Percentiles rank a stretch among this genome's conserved stretches.
These are phyloP conservation scores for Cataglyphis rosenhaueri DNA, from an alignment of 2,888 invertebrate species.

Conservation along the genomic window DNA sequence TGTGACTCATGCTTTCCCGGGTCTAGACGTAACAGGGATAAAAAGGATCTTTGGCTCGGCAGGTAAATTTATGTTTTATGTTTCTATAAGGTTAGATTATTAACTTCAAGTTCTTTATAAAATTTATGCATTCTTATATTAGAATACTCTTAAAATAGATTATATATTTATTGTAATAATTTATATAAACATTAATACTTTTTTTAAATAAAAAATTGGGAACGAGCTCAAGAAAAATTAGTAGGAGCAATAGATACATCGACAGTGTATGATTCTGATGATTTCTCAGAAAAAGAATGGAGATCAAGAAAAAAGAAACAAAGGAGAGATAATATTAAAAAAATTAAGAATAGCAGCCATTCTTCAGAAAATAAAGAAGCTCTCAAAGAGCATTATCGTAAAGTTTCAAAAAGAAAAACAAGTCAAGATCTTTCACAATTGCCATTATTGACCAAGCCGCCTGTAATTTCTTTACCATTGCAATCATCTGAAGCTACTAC, in stretches of 20 bases:
- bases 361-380: background rate
- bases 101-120: background rate
- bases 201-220: background rate
- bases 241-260: background rate
- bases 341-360: background rate
- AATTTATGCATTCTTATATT: background rate
- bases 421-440: background rate
- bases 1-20: too few species aligned
- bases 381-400: too few species aligned
- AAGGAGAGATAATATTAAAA: background rate
- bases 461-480: background rate
- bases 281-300: background rate
- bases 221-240: constrained; percentile 14
- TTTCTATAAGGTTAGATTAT: background rate
- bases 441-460: background rate
- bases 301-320: background rate
- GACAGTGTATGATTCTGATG: background rate
- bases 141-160: background rate
- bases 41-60: background rate
- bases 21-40: background rate
- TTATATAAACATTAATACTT: background rate
- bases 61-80: background rate
- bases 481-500: background rate
- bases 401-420: background rate
- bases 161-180: background rate